Evolutionary conservation across 1,140 invertebrate species (phyloP).

Genomic region (Euwallacea fornicatus): DNA sequence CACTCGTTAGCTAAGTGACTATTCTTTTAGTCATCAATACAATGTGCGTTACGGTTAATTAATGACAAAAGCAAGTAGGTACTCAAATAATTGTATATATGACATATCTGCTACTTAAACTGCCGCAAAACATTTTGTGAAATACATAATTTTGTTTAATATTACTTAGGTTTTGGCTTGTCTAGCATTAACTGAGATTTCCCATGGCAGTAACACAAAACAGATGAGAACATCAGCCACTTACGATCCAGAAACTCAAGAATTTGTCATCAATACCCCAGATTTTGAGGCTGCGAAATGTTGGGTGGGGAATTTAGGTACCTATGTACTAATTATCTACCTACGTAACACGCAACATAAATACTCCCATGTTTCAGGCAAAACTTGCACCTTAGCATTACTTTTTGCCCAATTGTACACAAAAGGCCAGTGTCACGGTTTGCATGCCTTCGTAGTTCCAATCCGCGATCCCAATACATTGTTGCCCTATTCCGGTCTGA

Average conservation of each 20-base stretch:
- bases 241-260: slow-evolving; percentile 74
- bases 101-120: no score
- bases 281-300: slow-evolving; percentile 94
- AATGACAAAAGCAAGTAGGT: no score
- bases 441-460: slow-evolving; percentile 84
- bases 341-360: no score
- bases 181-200: slow-evolving; percentile 89
- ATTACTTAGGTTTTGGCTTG: slow-evolving; percentile 68
- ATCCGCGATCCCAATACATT: slow-evolving; percentile 77
- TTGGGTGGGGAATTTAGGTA: slow-evolving; percentile 90
- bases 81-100: no score
- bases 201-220: slow-evolving; percentile 92
- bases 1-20: no score
- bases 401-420: slow-evolving; percentile 85
- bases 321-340: background rate
- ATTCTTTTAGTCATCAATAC: no score
- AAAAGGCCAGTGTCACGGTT: slow-evolving; percentile 80
- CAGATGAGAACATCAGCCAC: slow-evolving; percentile 87
- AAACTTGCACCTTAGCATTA: slow-evolving; percentile 84
- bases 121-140: background rate
- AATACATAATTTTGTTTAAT: background rate
- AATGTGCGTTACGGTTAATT: no score
- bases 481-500: slow-evolving; percentile 69
- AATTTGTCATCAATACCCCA: slow-evolving; percentile 89
- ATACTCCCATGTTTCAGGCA: slow-evolving; percentile 58